Base-by-base conservation (phyloP, 2,113 vertebrate genomes). In the Pristiophorus japonicus region DNA sequence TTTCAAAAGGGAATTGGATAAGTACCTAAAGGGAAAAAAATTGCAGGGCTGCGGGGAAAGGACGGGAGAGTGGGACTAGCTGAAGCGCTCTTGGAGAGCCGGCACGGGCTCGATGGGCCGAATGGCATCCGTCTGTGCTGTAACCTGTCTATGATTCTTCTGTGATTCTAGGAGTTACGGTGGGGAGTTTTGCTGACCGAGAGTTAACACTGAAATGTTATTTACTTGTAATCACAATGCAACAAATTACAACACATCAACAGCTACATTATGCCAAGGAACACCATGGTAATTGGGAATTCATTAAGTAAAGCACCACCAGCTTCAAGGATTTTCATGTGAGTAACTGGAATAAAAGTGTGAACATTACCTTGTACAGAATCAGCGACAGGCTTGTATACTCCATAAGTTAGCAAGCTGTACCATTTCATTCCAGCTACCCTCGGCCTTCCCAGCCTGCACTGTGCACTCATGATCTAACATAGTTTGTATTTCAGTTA, bases 221-320 rank as follows among this genome's bases (percentile, higher is more conserved):
- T 59, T 59, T 59, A 59, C 59, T 59, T 59, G n/a, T n/a, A n/a
- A n/a, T n/a, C n/a, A n/a, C n/a, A n/a, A n/a, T n/a, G n/a, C n/a
- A n/a, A n/a, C n/a, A n/a, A n/a, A n/a, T 62, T 62, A 90, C 38
- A 84, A 42, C 24, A 90, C 51, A 90, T 59, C 91, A 93, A 93
- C n/a, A 42, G n/a, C 42, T 65, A 93, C 45, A 42, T 10, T 16
- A 38, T n/a, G 38, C 3, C 42, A 10, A 55, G 10, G 12, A 51
- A 59, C 30, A 12, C 51, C 34, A 30, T 59, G 24, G 24, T 0
- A 51, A 34, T 4, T 90, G 87, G 8, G 11, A 51, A 51, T 16
- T 59, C 27, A 90, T 63, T 92, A 38, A 88, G 85, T n/a, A 34
- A 63, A 91, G 27, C 90, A n/a, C 55, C 22, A 20, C 20, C n/a